These are phyloP conservation scores for Anthoscopus minutus DNA, from an alignment of 2,113 vertebrate species.

Conservation along the genomic window DNA sequence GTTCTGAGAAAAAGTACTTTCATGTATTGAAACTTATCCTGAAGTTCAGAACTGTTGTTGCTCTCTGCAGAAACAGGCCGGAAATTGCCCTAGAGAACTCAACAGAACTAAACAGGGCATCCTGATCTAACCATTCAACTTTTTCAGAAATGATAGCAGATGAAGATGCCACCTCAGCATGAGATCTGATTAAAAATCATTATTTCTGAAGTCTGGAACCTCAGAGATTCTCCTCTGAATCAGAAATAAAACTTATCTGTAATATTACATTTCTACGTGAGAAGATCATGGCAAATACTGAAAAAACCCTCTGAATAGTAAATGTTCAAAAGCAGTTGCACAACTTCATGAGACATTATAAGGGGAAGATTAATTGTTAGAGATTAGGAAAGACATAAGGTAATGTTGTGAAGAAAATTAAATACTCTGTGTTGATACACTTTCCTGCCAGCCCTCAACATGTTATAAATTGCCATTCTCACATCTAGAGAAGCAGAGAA, in stretches of 20 bases:
- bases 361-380: background rate
- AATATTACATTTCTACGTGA: background rate
- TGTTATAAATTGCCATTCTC: background rate
- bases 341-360: background rate
- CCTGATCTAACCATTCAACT: background rate
- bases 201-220: background rate
- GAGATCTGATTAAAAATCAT: background rate
- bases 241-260: background rate
- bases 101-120: background rate
- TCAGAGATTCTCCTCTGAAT: background rate
- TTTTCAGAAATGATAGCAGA: background rate
- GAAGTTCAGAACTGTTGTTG: background rate
- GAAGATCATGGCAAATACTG: background rate
- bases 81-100: background rate
- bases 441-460: background rate
- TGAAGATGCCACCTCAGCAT: background rate
- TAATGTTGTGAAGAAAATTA: background rate
- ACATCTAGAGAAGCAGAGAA: background rate
- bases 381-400: background rate
- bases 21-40: background rate
- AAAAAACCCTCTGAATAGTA: background rate
- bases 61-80: background rate
- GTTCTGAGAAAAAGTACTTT: background rate
- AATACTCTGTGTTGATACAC: background rate
- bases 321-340: background rate